Conservation (phyloP, 1,140 invertebrate genomes). For the Trichomalopsis sarcophagae region DNA sequence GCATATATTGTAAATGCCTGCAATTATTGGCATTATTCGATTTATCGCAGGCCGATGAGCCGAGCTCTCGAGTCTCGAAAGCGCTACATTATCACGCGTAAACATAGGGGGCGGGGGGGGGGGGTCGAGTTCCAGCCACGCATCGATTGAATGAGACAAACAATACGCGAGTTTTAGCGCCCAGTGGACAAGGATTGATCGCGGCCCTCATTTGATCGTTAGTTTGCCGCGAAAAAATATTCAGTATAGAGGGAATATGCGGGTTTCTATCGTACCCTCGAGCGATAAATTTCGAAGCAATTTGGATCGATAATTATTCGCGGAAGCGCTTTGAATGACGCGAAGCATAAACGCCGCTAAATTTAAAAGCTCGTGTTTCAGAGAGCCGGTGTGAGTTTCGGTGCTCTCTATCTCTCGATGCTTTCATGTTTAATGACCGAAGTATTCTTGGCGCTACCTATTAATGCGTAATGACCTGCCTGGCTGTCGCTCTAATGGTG, state of each 20-base stretch:
- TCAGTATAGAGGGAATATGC: constrained; percentile 3
- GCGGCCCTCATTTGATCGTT: constrained; percentile 21
- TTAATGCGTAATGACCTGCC: too few relatives aligned
- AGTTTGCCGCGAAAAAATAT: not conserved
- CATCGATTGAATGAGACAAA: constrained; percentile 37
- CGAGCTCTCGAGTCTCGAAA: not conserved
- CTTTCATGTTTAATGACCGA: too few relatives aligned
- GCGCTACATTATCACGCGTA: not conserved
- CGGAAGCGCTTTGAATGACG: too few relatives aligned
- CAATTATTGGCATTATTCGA: constrained; percentile 36
- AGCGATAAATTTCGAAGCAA: not conserved
- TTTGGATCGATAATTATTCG: not conserved
- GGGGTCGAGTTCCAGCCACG: not conserved
- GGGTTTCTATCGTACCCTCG: constrained; percentile 9
- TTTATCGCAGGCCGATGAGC: constrained; percentile 4
- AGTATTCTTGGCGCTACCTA: too few relatives aligned
- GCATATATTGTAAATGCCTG: constrained; percentile 30
- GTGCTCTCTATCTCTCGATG: too few relatives aligned
- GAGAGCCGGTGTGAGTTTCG: too few relatives aligned
- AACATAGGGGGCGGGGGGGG: not conserved
- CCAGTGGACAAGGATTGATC: constrained; percentile 15
- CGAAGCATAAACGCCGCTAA: too few relatives aligned
- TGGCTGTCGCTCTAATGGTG: too few relatives aligned
- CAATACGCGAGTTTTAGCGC: constrained; percentile 7
- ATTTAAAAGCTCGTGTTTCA: too few relatives aligned